These are phyloP conservation scores for Pseudococcus jackbeardsleyi DNA, from an alignment of 2,888 invertebrate species.

Conservation along the genomic window DNA sequence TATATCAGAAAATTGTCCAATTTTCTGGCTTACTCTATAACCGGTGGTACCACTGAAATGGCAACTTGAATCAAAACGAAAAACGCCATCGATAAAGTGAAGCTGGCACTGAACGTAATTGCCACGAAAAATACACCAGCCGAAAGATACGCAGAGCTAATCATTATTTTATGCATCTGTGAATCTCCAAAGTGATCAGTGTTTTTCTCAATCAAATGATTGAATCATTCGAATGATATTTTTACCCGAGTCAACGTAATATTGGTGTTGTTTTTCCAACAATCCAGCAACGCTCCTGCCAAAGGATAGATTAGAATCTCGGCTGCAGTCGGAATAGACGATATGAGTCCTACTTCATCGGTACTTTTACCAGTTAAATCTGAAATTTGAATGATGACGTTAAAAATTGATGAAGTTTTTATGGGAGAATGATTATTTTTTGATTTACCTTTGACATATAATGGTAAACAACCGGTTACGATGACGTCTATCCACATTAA, in stretches of 20 bases:
- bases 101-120: neutral
- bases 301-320: neutral
- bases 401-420: neutral
- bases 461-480: neutral
- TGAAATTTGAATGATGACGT: neutral
- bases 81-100: neutral
- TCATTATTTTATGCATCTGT: neutral
- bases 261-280: neutral
- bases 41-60: neutral
- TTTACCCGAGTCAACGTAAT: neutral
- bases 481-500: neutral
- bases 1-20: no score
- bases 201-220: neutral
- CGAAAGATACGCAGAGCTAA: neutral
- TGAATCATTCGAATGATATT: no score
- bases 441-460: neutral
- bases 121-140: neutral
- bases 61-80: neutral
- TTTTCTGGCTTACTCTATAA: neutral
- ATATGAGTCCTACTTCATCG: conserved; percentile 1
- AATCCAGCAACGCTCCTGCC: neutral
- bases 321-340: neutral
- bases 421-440: no score
- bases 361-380: neutral
- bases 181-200: neutral